A percentile compares a stretch with the other conserved stretches of the same genome.
Conservation (phyloP, 1,140 invertebrate species). For the Elymnias hypermnestra region DNA sequence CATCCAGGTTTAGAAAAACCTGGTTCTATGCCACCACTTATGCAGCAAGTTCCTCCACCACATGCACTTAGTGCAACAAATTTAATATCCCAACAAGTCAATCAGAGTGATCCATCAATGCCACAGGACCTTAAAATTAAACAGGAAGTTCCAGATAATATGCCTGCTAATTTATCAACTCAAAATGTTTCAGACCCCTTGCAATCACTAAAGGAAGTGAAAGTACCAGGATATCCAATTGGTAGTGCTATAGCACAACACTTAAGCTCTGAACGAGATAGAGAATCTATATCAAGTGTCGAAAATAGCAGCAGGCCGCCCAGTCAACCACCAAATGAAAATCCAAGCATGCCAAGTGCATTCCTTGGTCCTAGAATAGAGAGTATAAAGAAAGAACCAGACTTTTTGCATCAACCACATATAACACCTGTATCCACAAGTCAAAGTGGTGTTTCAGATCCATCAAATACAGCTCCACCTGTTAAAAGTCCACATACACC, state of each 20-base stretch:
- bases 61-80: constrained; percentile 55
- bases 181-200: constrained; percentile 81
- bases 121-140: constrained; percentile 89
- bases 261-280: constrained; percentile 62
- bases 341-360: constrained; percentile 52
- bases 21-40: constrained; percentile 62
- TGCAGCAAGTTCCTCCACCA: constrained; percentile 75
- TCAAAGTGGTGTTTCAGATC: constrained; percentile 59
- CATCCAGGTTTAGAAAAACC: constrained; percentile 65
- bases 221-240: constrained; percentile 84
- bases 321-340: constrained; percentile 65
- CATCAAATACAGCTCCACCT: constrained; percentile 45
- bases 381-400: constrained; percentile 86
- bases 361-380: constrained; percentile 79
- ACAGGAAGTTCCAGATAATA: constrained; percentile 80
- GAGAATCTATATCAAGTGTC: constrained; percentile 66
- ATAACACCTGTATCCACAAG: constrained; percentile 54
- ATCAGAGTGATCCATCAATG: constrained; percentile 76
- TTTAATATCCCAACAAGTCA: constrained; percentile 44
- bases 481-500: constrained; percentile 73
- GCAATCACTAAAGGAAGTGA: constrained; percentile 87
- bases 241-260: constrained; percentile 70
- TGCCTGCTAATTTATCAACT: constrained; percentile 69
- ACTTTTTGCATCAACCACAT: constrained; percentile 70
- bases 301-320: constrained; percentile 65